Conservation (phyloP, 2,888 invertebrate genomes). For the Dynastes grantii region DNA sequence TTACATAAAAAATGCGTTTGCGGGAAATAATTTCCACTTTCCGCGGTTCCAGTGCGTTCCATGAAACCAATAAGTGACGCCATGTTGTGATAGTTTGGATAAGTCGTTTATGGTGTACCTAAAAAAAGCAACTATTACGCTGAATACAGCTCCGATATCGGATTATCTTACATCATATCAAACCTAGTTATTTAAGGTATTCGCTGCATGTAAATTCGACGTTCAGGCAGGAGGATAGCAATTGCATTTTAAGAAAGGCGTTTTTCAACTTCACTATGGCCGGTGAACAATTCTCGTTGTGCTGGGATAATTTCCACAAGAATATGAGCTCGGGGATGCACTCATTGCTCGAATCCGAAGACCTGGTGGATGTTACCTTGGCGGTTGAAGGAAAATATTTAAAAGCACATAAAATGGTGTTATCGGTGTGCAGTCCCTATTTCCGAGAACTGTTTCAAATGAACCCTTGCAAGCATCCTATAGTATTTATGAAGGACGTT, state of each 20-base stretch:
- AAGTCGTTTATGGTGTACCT: not conserved
- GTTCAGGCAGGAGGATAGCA: too few relatives aligned
- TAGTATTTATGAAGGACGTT: slow-evolving; percentile 76
- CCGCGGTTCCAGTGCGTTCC: not conserved
- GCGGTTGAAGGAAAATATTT: slow-evolving; percentile 74
- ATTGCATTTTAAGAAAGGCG: too few relatives aligned
- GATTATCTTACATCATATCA: not conserved
- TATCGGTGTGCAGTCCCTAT: slow-evolving; percentile 82
- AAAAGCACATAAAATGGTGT: slow-evolving; percentile 81
- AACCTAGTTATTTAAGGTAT: not conserved
- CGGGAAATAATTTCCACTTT: too few relatives aligned
- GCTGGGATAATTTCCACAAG: slow-evolving; percentile 83
- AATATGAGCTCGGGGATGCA: slow-evolving; percentile 80
- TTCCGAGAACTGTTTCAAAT: slow-evolving; percentile 80
- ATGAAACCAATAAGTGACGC: not conserved
- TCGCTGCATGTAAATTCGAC: not conserved
- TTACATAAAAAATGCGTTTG: too few relatives aligned
- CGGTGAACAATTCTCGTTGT: slow-evolving; percentile 80
- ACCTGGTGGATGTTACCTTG: slow-evolving; percentile 68
- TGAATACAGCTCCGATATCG: not conserved
- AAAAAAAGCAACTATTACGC: not conserved
- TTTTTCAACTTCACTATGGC: slow-evolving; percentile 65
- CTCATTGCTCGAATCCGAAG: slow-evolving; percentile 66
- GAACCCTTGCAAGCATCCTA: slow-evolving; percentile 80
- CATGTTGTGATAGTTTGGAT: not conserved